A percentile compares a stretch with the other conserved stretches of the same genome.
These are phyloP conservation scores for Odontesthes bonariensis DNA, from an alignment of 2,113 vertebrate genomes.

Conservation along the genomic window DNA sequence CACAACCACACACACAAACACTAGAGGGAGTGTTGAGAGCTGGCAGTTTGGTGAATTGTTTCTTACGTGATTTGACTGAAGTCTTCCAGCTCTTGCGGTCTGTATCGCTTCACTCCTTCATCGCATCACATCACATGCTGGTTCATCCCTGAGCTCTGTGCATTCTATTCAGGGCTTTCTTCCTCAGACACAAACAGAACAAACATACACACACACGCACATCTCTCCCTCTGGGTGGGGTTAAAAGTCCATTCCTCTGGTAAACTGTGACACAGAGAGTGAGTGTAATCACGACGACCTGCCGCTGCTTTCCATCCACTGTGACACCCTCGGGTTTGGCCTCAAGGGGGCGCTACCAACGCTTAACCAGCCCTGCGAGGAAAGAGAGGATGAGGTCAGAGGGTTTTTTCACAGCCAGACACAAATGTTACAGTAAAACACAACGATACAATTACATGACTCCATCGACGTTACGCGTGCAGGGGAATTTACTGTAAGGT, in stretches of 20 bases:
- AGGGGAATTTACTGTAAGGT: background rate
- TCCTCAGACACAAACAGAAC: slow-evolving; percentile 45
- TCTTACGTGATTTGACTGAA: slow-evolving; percentile 63
- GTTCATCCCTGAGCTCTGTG: slow-evolving; percentile 77
- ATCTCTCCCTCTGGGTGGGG: slow-evolving; percentile 59
- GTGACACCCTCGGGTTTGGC: slow-evolving; percentile 61
- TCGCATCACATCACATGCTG: slow-evolving; percentile 64
- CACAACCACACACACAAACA: slow-evolving; percentile 30
- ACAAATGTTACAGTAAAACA: background rate
- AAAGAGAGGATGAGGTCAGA: slow-evolving; percentile 23
- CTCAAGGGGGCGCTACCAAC: slow-evolving; percentile 65
- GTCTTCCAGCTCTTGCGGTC: slow-evolving; percentile 52
- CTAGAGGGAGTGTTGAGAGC: slow-evolving; percentile 69
- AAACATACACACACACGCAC: slow-evolving; percentile 45
- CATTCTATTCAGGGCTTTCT: slow-evolving; percentile 74
- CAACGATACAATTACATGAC: background rate
- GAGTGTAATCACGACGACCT: slow-evolving; percentile 61
- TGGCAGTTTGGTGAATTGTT: slow-evolving; percentile 74
- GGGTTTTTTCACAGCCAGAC: background rate
- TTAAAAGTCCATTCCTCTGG: slow-evolving; percentile 65
- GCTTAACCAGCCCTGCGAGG: slow-evolving; percentile 77
- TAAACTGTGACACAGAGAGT: slow-evolving; percentile 77
- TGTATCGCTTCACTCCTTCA: slow-evolving; percentile 24
- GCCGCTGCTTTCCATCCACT: slow-evolving; percentile 61
- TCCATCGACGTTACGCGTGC: background rate